Evolutionary conservation across 2,797 vertebrate species (phyloP).

Genomic region (Coccyzus lansbergi): DNA sequence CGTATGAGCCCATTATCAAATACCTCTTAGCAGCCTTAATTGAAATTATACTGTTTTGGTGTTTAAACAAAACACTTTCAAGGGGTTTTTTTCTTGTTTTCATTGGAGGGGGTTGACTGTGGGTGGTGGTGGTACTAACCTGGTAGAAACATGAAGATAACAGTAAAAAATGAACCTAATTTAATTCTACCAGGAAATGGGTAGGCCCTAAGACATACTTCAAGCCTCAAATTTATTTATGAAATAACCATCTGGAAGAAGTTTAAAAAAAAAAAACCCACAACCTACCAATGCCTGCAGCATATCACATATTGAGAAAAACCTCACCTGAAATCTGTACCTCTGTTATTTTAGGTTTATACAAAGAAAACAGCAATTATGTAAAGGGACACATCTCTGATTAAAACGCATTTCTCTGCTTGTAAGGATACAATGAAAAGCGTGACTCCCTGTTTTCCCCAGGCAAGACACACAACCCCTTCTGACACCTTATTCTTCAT

Average conservation of each 20-base stretch:
- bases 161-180: background rate
- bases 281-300: background rate
- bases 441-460: background rate
- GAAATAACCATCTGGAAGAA: background rate
- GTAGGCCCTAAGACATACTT: background rate
- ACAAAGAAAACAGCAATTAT: background rate
- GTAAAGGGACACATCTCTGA: background rate
- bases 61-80: background rate
- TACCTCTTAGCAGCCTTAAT: background rate
- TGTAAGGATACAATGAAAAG: background rate
- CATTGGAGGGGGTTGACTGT: background rate
- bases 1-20: background rate
- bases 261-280: background rate
- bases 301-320: background rate
- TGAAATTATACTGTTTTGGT: background rate
- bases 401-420: background rate
- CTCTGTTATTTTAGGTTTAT: background rate
- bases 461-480: rapidly evolving
- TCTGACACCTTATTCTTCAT: background rate
- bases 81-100: background rate
- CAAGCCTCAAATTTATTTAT: background rate
- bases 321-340: background rate
- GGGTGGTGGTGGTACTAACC: background rate
- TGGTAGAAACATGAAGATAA: background rate
- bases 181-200: background rate